Base-by-base conservation (phyloP, 2,113 vertebrate species). In the Charadrius vociferus region DNA sequence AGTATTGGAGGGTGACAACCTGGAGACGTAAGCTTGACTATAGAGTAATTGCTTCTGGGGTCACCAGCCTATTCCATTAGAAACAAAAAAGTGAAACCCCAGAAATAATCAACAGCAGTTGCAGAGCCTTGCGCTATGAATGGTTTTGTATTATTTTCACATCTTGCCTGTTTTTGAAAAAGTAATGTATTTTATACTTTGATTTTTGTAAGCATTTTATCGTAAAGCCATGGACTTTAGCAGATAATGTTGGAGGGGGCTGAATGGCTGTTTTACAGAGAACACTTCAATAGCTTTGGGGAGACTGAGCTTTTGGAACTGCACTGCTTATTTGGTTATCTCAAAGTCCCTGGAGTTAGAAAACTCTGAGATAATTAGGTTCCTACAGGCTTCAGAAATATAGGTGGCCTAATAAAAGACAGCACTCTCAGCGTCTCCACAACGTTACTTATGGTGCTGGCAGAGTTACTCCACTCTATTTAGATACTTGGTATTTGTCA, bases 1-100 rank as follows among this genome's bases (percentile, higher is more conserved):
- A 1, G 99, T 99, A 22, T 97, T 99, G 45, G 99, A 99, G 98
- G 99, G 99, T 32, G 99, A 99, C 98, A 99, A 99, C 98, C 98
- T 99, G 96, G 99, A 99, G 91, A 99, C 99, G 99, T 99, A 97
- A 99, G 99, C 98, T 91, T 92, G 27, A 21, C 73, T 84, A 27
- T 39, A 58, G 59, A 70, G 14, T 39, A 59, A 32, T 41, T 88
- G 19, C 22, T 87, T 2, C 45, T 70, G 47, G 30, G 26, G 5
- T 53, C 58, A 19, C 6, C 62, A 14, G 8, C 26, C 34, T 74
- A 2, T 83, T 77, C 23, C 20, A 7, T 59, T 41, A 47, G 20
- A 81, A 75, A 37, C 18, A 63, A 78, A 90, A 79, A 56, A 36
- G 2, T 29, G n/a, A 67, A 89, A 67, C 34, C 32, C 6, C 3